Conservation (phyloP, 2,113 vertebrate genomes). For the Labrus mixtus region DNA sequence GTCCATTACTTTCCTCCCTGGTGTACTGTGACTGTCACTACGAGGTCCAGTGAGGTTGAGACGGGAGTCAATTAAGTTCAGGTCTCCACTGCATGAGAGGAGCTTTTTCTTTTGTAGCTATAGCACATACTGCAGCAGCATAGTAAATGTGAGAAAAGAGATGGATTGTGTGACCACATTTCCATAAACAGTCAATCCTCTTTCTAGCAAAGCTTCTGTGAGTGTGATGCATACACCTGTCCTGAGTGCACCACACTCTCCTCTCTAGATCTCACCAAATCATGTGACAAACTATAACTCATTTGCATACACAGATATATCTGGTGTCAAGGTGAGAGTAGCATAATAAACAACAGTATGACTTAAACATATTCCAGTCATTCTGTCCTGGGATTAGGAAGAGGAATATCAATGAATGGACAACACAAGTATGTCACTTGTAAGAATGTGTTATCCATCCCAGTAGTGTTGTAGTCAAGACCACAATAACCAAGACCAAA, state of each 20-base stretch:
- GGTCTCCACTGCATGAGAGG: conserved; percentile 3
- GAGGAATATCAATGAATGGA: conserved; percentile 25
- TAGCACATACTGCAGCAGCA: neutral
- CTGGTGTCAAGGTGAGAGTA: conserved; percentile 11
- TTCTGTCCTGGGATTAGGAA: conserved; percentile 2
- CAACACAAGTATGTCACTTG: too few relatives aligned
- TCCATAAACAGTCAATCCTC: conserved; percentile 24
- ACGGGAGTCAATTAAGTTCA: conserved; percentile 20
- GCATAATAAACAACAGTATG: neutral
- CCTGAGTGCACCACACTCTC: neutral
- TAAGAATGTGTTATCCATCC: neutral
- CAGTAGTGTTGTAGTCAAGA: neutral
- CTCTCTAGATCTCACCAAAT: neutral
- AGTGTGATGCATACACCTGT: neutral
- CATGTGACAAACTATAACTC: conserved; percentile 4
- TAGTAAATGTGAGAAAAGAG: conserved; percentile 18
- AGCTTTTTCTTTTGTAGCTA: neutral
- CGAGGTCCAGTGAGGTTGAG: conserved; percentile 2
- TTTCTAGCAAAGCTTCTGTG: conserved; percentile 3
- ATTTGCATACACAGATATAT: neutral
- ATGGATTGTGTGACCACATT: conserved; percentile 22
- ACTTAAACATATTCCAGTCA: conserved; percentile 6
- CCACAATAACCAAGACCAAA: too few relatives aligned
- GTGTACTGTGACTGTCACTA: conserved; percentile 13
- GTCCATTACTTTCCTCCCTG: neutral